Percentiles rank a stretch among this genome's conserved stretches.
phyloP scores from a whole-genome alignment of 2,113 vertebrate species.

The Synchiropus splendidus region DNA sequence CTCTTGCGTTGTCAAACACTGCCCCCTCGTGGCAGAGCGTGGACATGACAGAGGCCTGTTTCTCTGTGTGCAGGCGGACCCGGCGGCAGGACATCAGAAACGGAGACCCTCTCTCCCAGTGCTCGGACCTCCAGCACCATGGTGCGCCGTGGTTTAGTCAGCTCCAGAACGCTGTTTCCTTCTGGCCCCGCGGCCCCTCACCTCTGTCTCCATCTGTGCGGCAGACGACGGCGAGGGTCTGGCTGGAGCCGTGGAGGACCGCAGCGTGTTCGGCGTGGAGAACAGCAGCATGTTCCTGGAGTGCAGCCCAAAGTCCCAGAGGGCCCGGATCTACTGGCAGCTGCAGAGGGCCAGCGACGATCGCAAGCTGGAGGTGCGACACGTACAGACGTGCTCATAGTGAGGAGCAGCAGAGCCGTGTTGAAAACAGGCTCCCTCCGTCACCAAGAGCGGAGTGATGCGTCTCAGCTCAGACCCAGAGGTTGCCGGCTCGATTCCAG shows the following conservation, averaged over 20 bases:
- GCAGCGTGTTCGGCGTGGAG: conserved; percentile 91
- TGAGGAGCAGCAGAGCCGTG: too few relatives aligned
- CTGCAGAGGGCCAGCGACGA: conserved; percentile 86
- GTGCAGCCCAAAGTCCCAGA: conserved; percentile 93
- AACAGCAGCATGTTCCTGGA: conserved; percentile 97
- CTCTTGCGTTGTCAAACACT: conserved; percentile 36
- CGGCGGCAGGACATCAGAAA: conserved; percentile 94
- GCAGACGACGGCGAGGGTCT: conserved; percentile 73
- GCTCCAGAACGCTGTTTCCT: neutral
- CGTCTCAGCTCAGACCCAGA: too few relatives aligned
- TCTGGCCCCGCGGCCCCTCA: too few relatives aligned
- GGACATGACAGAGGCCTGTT: conserved; percentile 10
- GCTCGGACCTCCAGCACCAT: conserved; percentile 89
- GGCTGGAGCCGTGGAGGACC: conserved; percentile 77
- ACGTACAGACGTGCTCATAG: neutral
- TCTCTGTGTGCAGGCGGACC: conserved; percentile 72
- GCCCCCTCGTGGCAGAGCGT: conserved; percentile 46
- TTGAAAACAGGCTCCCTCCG: too few relatives aligned
- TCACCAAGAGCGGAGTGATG: too few relatives aligned
- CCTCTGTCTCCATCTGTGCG: neutral
- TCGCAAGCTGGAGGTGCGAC: conserved; percentile 83
- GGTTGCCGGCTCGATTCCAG: too few relatives aligned
- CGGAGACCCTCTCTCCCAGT: conserved; percentile 94
- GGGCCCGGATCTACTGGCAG: conserved; percentile 87
- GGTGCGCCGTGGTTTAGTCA: conserved; percentile 58